Evolutionary conservation across 2,888 invertebrate genomes (phyloP), one percentile per base, ranked within the genome.

Genomic region (Drosophila paranaensis): DNA sequence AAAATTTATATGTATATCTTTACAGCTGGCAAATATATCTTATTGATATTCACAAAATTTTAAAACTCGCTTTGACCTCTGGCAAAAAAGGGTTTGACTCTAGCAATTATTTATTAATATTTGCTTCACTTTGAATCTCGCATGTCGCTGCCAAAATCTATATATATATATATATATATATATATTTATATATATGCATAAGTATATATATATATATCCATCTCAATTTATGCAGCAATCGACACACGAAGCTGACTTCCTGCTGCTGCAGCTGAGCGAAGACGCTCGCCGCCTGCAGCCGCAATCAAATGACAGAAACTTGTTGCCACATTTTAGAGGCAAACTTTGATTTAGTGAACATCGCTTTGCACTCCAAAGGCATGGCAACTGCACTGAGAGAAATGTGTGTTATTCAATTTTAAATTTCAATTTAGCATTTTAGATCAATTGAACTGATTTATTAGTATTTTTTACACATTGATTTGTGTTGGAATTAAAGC

Each of bases 1-100:
- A 56, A 75, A 70, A 81, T 77, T 72, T 72, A 78, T 57, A 79
- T 60, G 79, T 68, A 57, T 20, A 20, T 20, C 45, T 39, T 33
- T 13, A 40, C 43, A 56, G 39, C 37, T 60, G 2, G 5, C 13
- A 27, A 50, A n/a, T 30, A 10, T 20, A 10, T 20, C 20, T 11
- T 1, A 43, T 30, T 30, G 45, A 27, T 25, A 25, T 48, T 30
- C 46, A 14, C 14, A 27, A 46, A 46, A 30, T 10, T 30, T 10
- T n/a, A n/a, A 46, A 30, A 30, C 10, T 48, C n/a, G 2, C 46
- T 9, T 48, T 30, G n/a, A 48, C 30, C 30, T 48, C 30, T 48
- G 5, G n/a, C 20, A 20, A 2, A 30, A 48, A 30, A n/a, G n/a
- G 46, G 9, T 48, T 48, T 30, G 9, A 5, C 46, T 30, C 8